A percentile compares a stretch with the other conserved stretches of the same genome.
phyloP scores from a whole-genome alignment of 2,888 invertebrate genomes.

The Dioctria linearis region DNA sequence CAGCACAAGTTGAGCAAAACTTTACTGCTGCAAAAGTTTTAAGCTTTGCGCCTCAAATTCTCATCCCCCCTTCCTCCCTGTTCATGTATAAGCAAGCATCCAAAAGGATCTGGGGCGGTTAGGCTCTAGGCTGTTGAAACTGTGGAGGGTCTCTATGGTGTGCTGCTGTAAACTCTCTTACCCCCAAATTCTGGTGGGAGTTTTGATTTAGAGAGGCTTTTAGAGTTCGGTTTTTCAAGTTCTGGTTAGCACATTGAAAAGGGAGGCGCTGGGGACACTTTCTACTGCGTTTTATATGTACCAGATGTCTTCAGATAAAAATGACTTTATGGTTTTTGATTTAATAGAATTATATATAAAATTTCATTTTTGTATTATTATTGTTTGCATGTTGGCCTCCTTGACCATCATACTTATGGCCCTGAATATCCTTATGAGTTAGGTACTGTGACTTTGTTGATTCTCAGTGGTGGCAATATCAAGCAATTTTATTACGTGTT shows the following conservation, averaged over 20 bases:
- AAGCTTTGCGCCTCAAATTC: slow-evolving; percentile 35
- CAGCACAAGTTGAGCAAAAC: slow-evolving; percentile 30
- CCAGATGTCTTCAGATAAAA: slow-evolving; percentile 5
- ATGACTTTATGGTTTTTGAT: neutral
- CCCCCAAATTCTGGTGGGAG: slow-evolving; percentile 36
- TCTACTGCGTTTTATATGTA: slow-evolving; percentile 29
- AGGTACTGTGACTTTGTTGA: too few species aligned
- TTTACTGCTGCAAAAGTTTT: slow-evolving; percentile 51
- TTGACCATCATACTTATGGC: too few species aligned
- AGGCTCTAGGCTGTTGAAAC: neutral
- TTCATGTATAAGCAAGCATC: slow-evolving; percentile 14
- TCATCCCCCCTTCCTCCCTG: slow-evolving; percentile 6
- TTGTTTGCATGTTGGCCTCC: too few species aligned
- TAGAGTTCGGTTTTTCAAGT: slow-evolving; percentile 47
- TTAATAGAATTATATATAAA: neutral
- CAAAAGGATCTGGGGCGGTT: slow-evolving; percentile 23
- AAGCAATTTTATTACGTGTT: too few species aligned
- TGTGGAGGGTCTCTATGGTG: slow-evolving; percentile 35
- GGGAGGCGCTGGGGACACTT: neutral
- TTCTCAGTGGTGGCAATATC: too few species aligned
- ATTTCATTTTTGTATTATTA: too few species aligned
- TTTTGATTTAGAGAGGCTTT: slow-evolving; percentile 54
- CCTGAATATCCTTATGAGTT: too few species aligned
- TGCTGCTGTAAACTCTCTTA: slow-evolving; percentile 27
- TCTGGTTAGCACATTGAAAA: slow-evolving; percentile 16